Conservation (phyloP, 2,888 invertebrate species). For the Drosophila demipolita region DNA sequence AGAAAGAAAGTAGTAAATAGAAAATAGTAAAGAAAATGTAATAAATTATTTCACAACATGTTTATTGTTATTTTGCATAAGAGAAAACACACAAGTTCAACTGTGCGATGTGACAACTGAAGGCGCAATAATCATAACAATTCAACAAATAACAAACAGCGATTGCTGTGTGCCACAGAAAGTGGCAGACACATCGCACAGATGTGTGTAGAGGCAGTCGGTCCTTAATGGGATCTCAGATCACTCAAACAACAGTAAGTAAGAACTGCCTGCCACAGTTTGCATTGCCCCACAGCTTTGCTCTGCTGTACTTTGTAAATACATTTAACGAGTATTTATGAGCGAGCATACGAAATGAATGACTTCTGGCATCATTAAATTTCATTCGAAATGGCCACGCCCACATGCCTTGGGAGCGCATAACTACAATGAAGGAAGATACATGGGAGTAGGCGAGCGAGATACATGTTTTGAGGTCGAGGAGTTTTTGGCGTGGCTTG, state of each 20-base stretch:
- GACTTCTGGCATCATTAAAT: constrained; percentile 75
- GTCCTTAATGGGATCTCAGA: constrained; percentile 8
- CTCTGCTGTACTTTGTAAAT: constrained; percentile 59
- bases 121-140: constrained; percentile 24
- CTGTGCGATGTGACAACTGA: constrained; percentile 13
- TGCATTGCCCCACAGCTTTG: constrained; percentile 49
- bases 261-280: constrained; percentile 31
- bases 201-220: neutral
- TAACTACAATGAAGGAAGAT: constrained; percentile 50
- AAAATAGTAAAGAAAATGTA: too few species aligned
- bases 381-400: constrained; percentile 56
- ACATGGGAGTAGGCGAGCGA: constrained; percentile 8
- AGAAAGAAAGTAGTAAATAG: neutral
- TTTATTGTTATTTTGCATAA: constrained; percentile 13
- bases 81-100: constrained; percentile 49
- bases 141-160: constrained; percentile 32
- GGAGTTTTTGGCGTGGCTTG: constrained; percentile 31
- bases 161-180: constrained; percentile 6
- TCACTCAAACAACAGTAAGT: constrained; percentile 21
- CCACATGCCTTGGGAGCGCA: constrained; percentile 3
- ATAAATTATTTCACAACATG: neutral
- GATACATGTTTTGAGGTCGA: constrained; percentile 69
- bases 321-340: constrained; percentile 75
- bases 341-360: constrained; percentile 69
- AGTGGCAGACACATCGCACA: constrained; percentile 7